Evolutionary conservation across 2,797 vertebrate genomes (phyloP).

Genomic region (Enteromius mattozi): DNA sequence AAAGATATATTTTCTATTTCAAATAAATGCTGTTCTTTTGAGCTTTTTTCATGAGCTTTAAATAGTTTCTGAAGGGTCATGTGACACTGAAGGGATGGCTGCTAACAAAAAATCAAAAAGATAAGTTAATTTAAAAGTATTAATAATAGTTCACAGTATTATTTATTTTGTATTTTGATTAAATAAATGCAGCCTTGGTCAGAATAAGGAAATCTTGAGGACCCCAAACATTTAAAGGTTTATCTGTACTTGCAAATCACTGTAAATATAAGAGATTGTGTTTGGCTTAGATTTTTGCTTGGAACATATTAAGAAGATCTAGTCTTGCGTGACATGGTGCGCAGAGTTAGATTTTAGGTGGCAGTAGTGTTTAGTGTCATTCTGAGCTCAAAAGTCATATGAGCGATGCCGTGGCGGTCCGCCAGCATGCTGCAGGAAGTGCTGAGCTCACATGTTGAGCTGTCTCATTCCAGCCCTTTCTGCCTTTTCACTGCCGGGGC

Average conservation of each 20-base stretch:
- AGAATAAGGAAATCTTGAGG: neutral
- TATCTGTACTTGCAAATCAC: neutral
- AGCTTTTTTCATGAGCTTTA: neutral
- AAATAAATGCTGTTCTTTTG: neutral
- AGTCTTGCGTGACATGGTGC: neutral
- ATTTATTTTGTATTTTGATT: neutral
- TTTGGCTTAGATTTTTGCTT: neutral
- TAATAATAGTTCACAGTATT: neutral
- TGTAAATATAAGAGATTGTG: neutral
- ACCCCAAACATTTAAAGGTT: neutral
- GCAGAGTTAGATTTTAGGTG: neutral
- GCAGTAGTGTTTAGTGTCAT: constrained; percentile 6
- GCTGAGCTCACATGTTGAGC: constrained; percentile 58
- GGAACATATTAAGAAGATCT: neutral
- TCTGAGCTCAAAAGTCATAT: constrained; percentile 36
- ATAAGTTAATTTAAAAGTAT: neutral
- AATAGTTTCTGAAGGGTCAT: neutral
- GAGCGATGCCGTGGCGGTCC: constrained; percentile 33
- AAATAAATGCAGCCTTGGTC: neutral
- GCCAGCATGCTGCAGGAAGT: constrained; percentile 58
- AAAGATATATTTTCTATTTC: neutral
- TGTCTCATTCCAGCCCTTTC: constrained; percentile 72
- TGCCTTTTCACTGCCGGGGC: constrained; percentile 60
- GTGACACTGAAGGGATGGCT: neutral
- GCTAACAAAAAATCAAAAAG: neutral